Evolutionary conservation across 2,888 invertebrate genomes (phyloP).

Genomic region (Eupithecia centaureata): DNA sequence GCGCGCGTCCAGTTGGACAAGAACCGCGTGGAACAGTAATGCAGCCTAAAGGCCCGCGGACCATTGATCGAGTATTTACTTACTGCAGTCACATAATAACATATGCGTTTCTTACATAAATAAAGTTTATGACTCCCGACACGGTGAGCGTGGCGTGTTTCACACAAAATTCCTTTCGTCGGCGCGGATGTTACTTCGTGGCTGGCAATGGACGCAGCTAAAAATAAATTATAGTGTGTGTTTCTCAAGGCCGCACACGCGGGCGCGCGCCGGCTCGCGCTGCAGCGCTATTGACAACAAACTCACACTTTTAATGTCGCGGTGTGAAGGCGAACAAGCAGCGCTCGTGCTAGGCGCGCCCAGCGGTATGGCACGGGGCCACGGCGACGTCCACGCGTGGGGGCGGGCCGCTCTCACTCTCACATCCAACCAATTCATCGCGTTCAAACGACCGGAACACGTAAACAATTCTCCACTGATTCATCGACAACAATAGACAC

Average conservation of each 20-base stretch:
- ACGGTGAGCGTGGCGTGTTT: conserved; percentile 55
- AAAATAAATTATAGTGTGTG: conserved; percentile 81
- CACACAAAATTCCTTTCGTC: conserved; percentile 69
- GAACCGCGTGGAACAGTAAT: conserved; percentile 9
- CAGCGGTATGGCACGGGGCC: background rate
- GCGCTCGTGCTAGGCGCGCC: background rate
- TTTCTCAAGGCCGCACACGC: conserved; percentile 71
- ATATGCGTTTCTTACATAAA: conserved; percentile 54
- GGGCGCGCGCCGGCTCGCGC: conserved; percentile 37
- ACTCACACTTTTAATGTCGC: conserved; percentile 60
- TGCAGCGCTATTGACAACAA: conserved; percentile 33
- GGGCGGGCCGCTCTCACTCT: background rate
- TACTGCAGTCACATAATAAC: conserved; percentile 53
- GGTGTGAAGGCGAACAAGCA: conserved; percentile 62
- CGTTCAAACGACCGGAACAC: background rate
- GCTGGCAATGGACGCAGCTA: conserved; percentile 78
- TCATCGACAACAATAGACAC: conserved; percentile 8
- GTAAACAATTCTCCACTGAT: background rate
- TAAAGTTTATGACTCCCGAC: conserved; percentile 59
- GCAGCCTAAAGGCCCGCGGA: conserved; percentile 28
- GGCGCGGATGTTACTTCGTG: conserved; percentile 71
- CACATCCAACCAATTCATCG: background rate
- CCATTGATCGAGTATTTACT: conserved; percentile 55
- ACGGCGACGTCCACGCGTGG: background rate
- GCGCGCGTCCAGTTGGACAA: conserved; percentile 11